These are phyloP conservation scores for Pygoscelis adeliae DNA, from an alignment of 2,113 vertebrate species.

Conservation along the genomic window DNA sequence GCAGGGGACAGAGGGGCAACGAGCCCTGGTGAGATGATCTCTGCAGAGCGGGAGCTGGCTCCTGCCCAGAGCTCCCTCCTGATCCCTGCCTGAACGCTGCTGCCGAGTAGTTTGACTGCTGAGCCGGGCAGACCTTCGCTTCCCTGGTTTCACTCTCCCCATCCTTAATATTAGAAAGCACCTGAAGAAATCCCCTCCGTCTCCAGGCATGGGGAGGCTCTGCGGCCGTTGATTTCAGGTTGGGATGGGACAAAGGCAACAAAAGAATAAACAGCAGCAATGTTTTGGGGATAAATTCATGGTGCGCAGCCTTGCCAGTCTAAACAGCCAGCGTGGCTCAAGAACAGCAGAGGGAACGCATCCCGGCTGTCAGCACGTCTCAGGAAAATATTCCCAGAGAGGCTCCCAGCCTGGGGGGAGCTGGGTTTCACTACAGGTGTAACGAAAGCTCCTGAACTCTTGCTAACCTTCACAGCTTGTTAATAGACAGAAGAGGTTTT, in stretches of 20 bases:
- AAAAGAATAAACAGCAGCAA: background rate
- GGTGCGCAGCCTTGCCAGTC: background rate
- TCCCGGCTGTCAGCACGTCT: background rate
- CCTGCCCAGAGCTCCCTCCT: background rate
- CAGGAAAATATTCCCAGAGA: background rate
- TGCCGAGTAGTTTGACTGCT: accelerated
- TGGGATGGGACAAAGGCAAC: background rate
- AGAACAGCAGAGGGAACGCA: background rate
- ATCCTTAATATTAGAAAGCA: background rate
- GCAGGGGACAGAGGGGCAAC: background rate
- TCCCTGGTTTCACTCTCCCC: background rate
- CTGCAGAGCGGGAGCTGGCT: background rate
- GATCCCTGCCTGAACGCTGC: background rate
- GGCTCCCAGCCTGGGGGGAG: background rate
- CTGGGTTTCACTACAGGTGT: background rate
- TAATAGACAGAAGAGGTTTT: background rate
- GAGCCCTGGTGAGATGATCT: background rate
- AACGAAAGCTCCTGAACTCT: background rate
- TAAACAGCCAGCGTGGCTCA: background rate
- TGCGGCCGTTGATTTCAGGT: background rate
- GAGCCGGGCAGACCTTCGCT: background rate
- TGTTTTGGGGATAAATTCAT: background rate
- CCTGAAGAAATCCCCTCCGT: background rate
- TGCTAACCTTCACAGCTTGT: background rate
- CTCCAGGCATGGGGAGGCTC: background rate